Evolutionary conservation across 2,113 vertebrate genomes (phyloP), one percentile per base, ranked within the genome.

Genomic region (human): DNA sequence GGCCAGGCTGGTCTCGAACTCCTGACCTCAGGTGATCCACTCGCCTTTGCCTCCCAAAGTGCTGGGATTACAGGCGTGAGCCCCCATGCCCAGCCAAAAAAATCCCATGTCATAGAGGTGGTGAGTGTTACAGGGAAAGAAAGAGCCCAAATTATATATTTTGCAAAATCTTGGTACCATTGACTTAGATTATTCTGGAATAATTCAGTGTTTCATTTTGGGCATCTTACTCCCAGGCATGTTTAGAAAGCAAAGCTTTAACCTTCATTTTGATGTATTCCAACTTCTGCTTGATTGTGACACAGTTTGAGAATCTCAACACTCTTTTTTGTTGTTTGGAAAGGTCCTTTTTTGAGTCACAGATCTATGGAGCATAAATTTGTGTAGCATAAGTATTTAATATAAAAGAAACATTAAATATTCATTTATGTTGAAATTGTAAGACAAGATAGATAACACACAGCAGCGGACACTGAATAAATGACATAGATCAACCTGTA

Each of bases 401-500:
- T 97, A 80, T 57, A 57, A 86, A 89, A 97, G 97, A 96, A 87
- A 93, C 83, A 97, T 97, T 96, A 97, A 97, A 97, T 96, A 97
- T 98, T 97, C 89, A 97, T 97, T 97, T 89, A 45, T 93, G 79
- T 92, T 97, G 93, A 96, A 86, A 92, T 79, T 94, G 48, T 94
- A 90, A 97, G 94, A 80, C 89, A 96, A 81, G 87, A 80, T 87
- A n/a, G 55, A 76, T 64, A 91, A 78, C 66, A 75, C 22, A 73
- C 8, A 95, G 83, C 14, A 75, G 23, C 2, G 2, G 85, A 66
- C 81, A 50, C 17, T 86, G 79, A 83, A 48, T 79, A 76, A 87
- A 50, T 79, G 86, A 35, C 91, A 91, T 3, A 25, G 72, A 82
- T 78, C 82, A 68, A 50, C 76, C 52, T 82, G 72, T 90, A 86